Evolutionary conservation across 2,888 invertebrate genomes (phyloP).

Genomic region (Orthosia incerta): DNA sequence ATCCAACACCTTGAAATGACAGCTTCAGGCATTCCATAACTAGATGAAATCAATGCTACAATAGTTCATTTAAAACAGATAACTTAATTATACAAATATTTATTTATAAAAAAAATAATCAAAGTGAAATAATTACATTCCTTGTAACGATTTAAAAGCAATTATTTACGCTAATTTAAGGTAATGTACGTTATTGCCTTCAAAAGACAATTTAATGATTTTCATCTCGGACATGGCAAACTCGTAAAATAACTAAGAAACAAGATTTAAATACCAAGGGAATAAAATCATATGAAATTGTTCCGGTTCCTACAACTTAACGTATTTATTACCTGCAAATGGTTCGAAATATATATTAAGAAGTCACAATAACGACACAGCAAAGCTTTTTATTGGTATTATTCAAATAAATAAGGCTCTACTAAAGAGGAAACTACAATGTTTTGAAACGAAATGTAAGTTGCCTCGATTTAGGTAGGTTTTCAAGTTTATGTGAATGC

Average conservation of each 20-base stretch:
- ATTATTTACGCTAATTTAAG: slow-evolving; percentile 31
- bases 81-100: slow-evolving; percentile 24
- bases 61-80: slow-evolving; percentile 14
- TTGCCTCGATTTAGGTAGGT: slow-evolving; percentile 14
- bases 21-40: neutral
- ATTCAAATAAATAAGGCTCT: slow-evolving; percentile 27
- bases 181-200: slow-evolving; percentile 36
- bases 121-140: slow-evolving; percentile 10
- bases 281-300: slow-evolving; percentile 49
- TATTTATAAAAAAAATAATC: slow-evolving; percentile 18
- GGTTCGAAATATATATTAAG: slow-evolving; percentile 30
- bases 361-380: slow-evolving; percentile 18
- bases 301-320: slow-evolving; percentile 52
- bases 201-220: slow-evolving; percentile 25
- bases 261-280: slow-evolving; percentile 65
- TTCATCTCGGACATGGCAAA: slow-evolving; percentile 17
- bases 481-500: slow-evolving; percentile 40
- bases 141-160: slow-evolving; percentile 32
- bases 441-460: neutral
- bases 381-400: slow-evolving; percentile 31
- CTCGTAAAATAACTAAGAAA: slow-evolving; percentile 35
- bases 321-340: slow-evolving; percentile 33
- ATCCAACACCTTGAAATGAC: slow-evolving; percentile 6
- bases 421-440: neutral
- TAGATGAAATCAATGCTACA: neutral